Percentiles rank a stretch among this genome's conserved stretches.
These are phyloP conservation scores for Platysternon megacephalum DNA, from an alignment of 2,113 vertebrate genomes.

Conservation along the genomic window DNA sequence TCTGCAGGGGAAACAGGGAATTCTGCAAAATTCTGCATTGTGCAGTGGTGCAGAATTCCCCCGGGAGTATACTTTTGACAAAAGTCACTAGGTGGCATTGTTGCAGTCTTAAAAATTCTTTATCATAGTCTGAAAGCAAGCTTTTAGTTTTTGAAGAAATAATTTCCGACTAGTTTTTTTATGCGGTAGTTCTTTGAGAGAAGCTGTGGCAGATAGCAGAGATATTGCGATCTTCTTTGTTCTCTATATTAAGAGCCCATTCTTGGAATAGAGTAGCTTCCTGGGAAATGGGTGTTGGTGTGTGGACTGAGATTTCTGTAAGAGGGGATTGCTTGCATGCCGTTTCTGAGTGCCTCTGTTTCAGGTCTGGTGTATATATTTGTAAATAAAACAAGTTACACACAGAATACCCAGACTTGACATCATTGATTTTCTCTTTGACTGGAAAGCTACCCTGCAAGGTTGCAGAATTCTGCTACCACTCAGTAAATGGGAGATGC, in stretches of 20 bases:
- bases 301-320: rapidly evolving
- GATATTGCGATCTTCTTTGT: background rate
- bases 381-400: background rate
- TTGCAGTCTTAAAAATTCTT: background rate
- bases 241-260: background rate
- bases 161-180: background rate
- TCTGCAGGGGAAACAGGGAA: too few species aligned
- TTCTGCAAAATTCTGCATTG: too few species aligned
- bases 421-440: background rate
- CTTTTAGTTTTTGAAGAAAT: background rate
- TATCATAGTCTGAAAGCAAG: background rate
- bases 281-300: background rate
- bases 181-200: background rate
- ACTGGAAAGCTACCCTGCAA: background rate
- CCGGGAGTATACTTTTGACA: background rate
- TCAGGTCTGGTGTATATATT: background rate
- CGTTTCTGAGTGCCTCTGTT: background rate
- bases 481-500: rapidly evolving
- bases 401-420: background rate
- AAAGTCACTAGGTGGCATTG: rapidly evolving
- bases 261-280: background rate
- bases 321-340: background rate
- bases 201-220: background rate
- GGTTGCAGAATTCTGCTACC: background rate
- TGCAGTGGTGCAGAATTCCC: too few species aligned